Evolutionary conservation across 2,797 vertebrate genomes (phyloP), one percentile per base, ranked within the genome.

Genomic region (Balearica regulorum): DNA sequence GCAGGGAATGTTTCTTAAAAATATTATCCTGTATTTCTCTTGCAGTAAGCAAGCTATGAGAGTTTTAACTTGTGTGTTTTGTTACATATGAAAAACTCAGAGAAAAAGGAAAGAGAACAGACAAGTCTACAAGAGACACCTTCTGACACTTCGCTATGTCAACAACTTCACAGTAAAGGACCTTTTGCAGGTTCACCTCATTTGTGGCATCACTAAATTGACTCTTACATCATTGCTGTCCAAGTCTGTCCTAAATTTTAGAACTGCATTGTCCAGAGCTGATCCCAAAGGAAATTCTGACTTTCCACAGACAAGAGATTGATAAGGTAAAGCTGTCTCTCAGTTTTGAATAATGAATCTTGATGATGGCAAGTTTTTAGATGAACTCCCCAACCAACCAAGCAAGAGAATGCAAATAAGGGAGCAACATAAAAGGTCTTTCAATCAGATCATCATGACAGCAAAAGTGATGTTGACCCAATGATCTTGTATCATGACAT

Each of bases 31-130:
- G 83, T 79, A 88, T 94, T 90, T 89, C 58, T 95, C 76, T 71
- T 90, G 49, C 64, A 96, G 46, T 93, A 94, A 97, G 87, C 72
- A 97, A 97, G 96, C 54, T 10, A 60, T 48, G n/a, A 89, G 65
- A 49, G 70, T 93, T 96, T 89, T 53, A 71, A 77, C 55, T 51
- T 46, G 4, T 24, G 13, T 61, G 10, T 20, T 87, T 64, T 78
- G 48, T 33, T 60, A 37, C 14, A 7, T 22, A 64, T 3, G 3
- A 66, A 87, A 80, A 85, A n/a, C 8, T 8, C 21, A 41, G n/a
- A 69, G 18, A 58, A 95, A 73, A 95, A 73, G 11, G 37, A 95
- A 90, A 94, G 79, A 89, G 92, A 88, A 89, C 29, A 93, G 73
- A 19, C 4, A 57, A 89, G 9, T 46, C 22, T 41, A 53, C 5